Conservation (phyloP, 1,140 invertebrate species). For the Onthophagus taurus region DNA sequence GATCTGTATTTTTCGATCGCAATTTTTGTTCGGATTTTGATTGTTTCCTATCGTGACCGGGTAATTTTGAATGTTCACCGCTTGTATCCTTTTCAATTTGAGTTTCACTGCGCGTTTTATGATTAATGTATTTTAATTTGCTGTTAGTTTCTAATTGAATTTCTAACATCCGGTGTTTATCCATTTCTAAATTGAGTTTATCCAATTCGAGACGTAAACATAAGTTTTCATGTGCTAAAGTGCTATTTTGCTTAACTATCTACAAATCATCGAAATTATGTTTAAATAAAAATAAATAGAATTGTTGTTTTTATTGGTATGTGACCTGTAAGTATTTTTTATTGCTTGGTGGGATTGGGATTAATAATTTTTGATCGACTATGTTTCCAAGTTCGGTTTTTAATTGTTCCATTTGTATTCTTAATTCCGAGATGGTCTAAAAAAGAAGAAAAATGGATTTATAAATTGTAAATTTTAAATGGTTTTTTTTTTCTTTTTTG, state of each 20-base stretch:
- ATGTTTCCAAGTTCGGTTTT: conserved; percentile 24
- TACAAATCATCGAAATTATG: conserved; percentile 17
- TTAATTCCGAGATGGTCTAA: conserved; percentile 25
- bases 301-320: conserved; percentile 2
- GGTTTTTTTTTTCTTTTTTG: conserved; percentile 7
- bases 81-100: too few species aligned
- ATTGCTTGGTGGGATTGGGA: conserved; percentile 30
- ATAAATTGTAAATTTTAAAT: conserved; percentile 7
- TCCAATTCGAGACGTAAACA: conserved; percentile 33
- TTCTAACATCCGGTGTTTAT: conserved; percentile 21
- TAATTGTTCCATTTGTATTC: conserved; percentile 24
- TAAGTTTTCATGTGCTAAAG: conserved; percentile 33
- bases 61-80: conserved; percentile 5
- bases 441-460: conserved; percentile 10
- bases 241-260: conserved; percentile 32
- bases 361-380: conserved; percentile 25
- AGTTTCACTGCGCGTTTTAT: conserved; percentile 9
- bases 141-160: conserved; percentile 25
- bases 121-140: conserved; percentile 25
- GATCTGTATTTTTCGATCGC: too few species aligned
- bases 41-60: too few species aligned
- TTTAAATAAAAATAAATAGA: background rate
- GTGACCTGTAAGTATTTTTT: conserved; percentile 35
- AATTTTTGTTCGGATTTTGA: too few species aligned
- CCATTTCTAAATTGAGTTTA: conserved; percentile 22